Evolutionary conservation across 2,888 invertebrate genomes (phyloP), one percentile per base, ranked within the genome.

Genomic region (Spisula solida): DNA sequence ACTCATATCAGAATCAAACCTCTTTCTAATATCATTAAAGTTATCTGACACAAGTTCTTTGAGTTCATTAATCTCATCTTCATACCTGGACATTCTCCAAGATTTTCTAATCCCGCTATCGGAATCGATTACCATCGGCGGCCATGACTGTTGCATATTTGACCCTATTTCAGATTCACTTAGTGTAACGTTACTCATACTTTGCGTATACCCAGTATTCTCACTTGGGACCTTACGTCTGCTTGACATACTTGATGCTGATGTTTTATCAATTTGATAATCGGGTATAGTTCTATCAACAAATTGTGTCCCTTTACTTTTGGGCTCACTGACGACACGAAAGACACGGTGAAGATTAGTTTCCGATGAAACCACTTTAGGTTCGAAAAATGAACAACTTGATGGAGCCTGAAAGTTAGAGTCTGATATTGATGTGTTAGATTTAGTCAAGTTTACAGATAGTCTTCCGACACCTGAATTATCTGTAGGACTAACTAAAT

Each of bases 61-160:
- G 25, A 94, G 83, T 85, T 94, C 94, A 80, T 92, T 91, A 14
- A 94, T 87, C 82, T 95, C 95, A 47, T 94, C 94, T 81, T 94
- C 94, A 84, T 94, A 94, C 12, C 93, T 90, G 0, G 94, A 95
- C 56, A 92, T 87, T 70, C 95, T 82, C 87, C 93, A 93, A 20
- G 91, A 92, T 80, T 93, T 94, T 75, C 92, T 83, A 14, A 93
- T 85, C 5, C 90, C 91, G 29, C 90, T 90, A 47, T 92, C 90
- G 0, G 91, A 89, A 29, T 92, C 90, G 31, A 91, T 86, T 18
- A 81, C 82, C 82, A 89, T 85, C 2, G 94, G 94, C 12, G 93
- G 94, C 93, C 93, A 93, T 47, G 92, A 87, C 66, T 92, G 91
- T 75, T 90, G 92, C 48, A 86, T 87, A 48, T 78, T 90, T 66